Percentiles rank a stretch among this genome's conserved stretches.
Conservation (phyloP, 2,888 invertebrate species). For the Amphimallon solstitiale region DNA sequence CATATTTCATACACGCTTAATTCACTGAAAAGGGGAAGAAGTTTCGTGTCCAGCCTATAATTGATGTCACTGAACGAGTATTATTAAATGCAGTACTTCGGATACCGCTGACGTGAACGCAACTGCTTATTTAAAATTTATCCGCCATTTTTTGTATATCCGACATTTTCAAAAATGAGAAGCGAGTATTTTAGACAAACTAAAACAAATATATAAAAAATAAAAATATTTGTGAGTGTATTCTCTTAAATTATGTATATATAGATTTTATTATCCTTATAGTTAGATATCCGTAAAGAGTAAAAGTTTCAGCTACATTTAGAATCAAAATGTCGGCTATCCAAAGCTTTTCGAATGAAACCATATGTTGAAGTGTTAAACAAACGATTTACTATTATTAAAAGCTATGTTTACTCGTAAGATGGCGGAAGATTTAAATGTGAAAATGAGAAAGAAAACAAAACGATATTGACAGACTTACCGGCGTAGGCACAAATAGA, state of each 20-base stretch:
- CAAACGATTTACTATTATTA: no score
- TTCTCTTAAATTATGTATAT: no score
- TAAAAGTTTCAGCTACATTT: not conserved
- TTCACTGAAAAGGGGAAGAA: not conserved
- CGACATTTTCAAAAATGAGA: not conserved
- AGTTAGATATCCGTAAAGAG: not conserved
- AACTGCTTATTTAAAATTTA: no score
- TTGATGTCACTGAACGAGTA: constrained; percentile 13
- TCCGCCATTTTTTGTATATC: no score
- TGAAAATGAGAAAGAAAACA: no score
- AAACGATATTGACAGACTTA: constrained; percentile 51
- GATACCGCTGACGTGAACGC: no score
- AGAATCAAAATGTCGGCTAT: not conserved
- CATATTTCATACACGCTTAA: not conserved
- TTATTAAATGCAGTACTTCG: no score
- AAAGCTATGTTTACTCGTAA: no score
- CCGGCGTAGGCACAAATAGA: constrained; percentile 57
- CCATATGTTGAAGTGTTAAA: not conserved
- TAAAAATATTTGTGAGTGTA: not conserved
- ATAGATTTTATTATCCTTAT: no score
- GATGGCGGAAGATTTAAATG: no score
- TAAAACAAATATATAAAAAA: not conserved
- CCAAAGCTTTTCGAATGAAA: not conserved
- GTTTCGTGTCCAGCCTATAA: constrained; percentile 14
- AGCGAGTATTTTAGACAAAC: not conserved